A percentile compares a stretch with the other conserved stretches of the same genome.
Evolutionary conservation across 2,888 invertebrate species (phyloP).

Genomic region (Plagodis dolabraria): DNA sequence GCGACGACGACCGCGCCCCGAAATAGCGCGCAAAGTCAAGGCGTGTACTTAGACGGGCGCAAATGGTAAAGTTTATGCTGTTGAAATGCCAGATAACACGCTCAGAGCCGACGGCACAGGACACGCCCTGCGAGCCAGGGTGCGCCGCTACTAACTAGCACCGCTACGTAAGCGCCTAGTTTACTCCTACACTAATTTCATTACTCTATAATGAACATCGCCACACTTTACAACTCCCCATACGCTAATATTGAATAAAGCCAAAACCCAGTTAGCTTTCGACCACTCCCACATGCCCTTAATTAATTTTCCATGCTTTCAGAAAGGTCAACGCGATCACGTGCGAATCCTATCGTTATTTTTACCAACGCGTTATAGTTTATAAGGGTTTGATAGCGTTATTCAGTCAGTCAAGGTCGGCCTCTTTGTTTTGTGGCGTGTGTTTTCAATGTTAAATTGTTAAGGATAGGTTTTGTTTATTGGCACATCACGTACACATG

Average conservation of each 20-base stretch:
- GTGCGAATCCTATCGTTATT: constrained; percentile 31
- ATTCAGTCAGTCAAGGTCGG: constrained; percentile 38
- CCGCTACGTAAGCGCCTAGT: constrained; percentile 45
- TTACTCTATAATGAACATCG: constrained; percentile 35
- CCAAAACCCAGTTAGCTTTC: constrained; percentile 15
- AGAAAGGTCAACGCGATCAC: constrained; percentile 24
- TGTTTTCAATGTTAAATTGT: constrained; percentile 37
- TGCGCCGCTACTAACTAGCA: constrained; percentile 37
- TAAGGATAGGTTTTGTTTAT: constrained; percentile 38
- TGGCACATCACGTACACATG: constrained; percentile 59
- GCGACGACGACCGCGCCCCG: constrained; percentile 75
- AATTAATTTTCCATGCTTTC: constrained; percentile 32
- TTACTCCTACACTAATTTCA: constrained; percentile 45
- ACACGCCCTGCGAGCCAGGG: constrained; percentile 51
- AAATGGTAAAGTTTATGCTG: constrained; percentile 44
- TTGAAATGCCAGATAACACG: constrained; percentile 31
- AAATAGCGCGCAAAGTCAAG: constrained; percentile 83
- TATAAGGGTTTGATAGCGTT: constrained; percentile 39
- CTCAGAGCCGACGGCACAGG: constrained; percentile 28
- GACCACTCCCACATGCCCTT: constrained; percentile 34
- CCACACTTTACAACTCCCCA: constrained; percentile 26
- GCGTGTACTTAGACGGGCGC: constrained; percentile 63
- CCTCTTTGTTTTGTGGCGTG: constrained; percentile 36
- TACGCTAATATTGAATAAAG: constrained; percentile 20
- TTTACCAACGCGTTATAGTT: constrained; percentile 23